These are phyloP conservation scores for Piprites chloris DNA, from an alignment of 2,113 vertebrate species.

Conservation along the genomic window DNA sequence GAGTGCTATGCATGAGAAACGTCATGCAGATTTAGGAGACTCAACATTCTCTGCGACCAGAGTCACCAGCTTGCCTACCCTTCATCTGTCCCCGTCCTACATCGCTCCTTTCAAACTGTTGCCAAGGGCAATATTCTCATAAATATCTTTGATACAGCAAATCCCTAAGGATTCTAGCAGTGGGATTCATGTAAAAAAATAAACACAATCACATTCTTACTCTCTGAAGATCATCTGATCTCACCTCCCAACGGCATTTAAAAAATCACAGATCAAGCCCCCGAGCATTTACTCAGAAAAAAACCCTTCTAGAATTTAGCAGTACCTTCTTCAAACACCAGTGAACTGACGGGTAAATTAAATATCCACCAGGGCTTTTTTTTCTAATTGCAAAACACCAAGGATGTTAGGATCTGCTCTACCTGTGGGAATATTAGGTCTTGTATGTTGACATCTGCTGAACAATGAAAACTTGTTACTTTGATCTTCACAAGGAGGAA, in stretches of 20 bases:
- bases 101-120: not conserved
- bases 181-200: constrained; percentile 2
- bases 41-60: not conserved
- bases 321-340: not conserved
- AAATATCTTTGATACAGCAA: constrained; percentile 34
- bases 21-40: not conserved
- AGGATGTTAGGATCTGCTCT: not conserved
- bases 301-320: not conserved
- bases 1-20: not conserved
- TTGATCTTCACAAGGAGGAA: not conserved
- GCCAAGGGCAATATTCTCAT: constrained; percentile 2
- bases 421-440: not conserved
- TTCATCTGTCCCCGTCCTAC: not conserved
- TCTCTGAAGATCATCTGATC: not conserved
- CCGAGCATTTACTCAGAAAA: not conserved
- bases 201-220: constrained; percentile 1
- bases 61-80: not conserved
- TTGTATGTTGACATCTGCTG: not conserved
- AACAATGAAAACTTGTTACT: not conserved
- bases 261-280: not conserved
- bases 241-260: not conserved
- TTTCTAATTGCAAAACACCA: not conserved
- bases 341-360: not conserved
- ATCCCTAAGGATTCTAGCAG: constrained; percentile 5
- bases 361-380: not conserved